A percentile compares a stretch with the other conserved stretches of the same genome.
Evolutionary conservation across 2,888 invertebrate species (phyloP).

Genomic region (Horisme vitalbata): DNA sequence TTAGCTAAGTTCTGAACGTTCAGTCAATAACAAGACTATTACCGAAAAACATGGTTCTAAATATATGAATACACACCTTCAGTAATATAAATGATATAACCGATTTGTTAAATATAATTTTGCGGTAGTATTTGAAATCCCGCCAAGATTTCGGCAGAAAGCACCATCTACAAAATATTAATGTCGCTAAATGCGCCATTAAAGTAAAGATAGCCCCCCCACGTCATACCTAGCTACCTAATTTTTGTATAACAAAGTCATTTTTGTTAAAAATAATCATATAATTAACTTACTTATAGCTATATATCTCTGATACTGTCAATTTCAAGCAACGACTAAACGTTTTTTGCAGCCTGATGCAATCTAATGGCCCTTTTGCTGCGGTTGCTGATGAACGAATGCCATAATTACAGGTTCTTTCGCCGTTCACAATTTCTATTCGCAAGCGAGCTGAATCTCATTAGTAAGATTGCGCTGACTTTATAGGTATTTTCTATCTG

Average conservation of each 20-base stretch:
- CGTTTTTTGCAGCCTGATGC: background rate
- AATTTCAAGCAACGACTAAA: background rate
- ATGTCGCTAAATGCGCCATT: conserved; percentile 64
- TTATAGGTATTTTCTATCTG: conserved; percentile 22
- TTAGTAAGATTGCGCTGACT: conserved; percentile 23
- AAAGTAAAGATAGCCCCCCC: conserved; percentile 55
- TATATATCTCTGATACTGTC: no score
- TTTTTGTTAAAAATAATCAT: background rate
- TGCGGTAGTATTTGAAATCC: conserved; percentile 63
- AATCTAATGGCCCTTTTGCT: background rate
- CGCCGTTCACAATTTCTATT: conserved; percentile 9
- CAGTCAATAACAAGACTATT: conserved; percentile 22
- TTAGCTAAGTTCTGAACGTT: no score
- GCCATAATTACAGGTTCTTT: conserved; percentile 10
- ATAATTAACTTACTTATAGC: no score
- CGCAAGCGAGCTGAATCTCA: conserved; percentile 22
- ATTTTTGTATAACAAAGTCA: conserved; percentile 30
- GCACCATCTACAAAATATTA: conserved; percentile 61
- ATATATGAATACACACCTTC: conserved; percentile 30
- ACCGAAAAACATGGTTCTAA: conserved; percentile 16
- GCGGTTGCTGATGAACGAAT: conserved; percentile 3
- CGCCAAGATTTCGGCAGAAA: conserved; percentile 65
- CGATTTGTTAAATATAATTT: conserved; percentile 59
- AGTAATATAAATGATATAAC: conserved; percentile 44
- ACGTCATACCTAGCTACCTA: conserved; percentile 55